phyloP scores from a whole-genome alignment of 2,797 vertebrate species.

The Diplodus sargus region DNA sequence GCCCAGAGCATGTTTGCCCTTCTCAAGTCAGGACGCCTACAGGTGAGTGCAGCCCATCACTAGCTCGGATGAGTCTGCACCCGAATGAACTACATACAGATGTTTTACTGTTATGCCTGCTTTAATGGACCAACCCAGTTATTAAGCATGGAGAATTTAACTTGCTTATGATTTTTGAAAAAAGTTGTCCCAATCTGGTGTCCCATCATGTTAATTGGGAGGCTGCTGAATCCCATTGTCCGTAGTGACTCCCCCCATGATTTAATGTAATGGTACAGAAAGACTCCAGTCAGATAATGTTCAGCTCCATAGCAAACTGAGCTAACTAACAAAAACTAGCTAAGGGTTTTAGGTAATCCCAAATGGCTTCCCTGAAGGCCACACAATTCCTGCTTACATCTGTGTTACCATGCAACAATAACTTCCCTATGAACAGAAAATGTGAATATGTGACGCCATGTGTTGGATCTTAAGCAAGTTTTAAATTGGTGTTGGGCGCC shows the following conservation, averaged over 20 bases:
- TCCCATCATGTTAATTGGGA: too few species aligned
- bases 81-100: background rate
- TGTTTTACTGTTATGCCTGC: background rate
- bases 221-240: too few species aligned
- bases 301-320: too few species aligned
- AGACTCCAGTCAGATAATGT: too few species aligned
- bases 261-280: too few species aligned
- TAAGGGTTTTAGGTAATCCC: background rate
- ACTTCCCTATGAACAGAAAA: background rate
- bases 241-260: too few species aligned
- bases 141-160: background rate
- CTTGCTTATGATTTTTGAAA: too few species aligned
- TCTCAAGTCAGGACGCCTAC: constrained; percentile 92
- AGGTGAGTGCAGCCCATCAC: constrained; percentile 82
- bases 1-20: constrained; percentile 98
- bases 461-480: background rate
- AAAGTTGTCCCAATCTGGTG: too few species aligned
- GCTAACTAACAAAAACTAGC: too few species aligned
- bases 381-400: background rate
- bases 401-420: background rate
- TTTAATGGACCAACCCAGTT: background rate
- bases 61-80: background rate
- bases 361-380: background rate
- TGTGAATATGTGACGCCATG: background rate
- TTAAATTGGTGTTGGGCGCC: too few species aligned